Percentiles rank a stretch among this genome's conserved stretches.
Conservation (phyloP, 1,140 invertebrate species). For the Papilio polytes region DNA sequence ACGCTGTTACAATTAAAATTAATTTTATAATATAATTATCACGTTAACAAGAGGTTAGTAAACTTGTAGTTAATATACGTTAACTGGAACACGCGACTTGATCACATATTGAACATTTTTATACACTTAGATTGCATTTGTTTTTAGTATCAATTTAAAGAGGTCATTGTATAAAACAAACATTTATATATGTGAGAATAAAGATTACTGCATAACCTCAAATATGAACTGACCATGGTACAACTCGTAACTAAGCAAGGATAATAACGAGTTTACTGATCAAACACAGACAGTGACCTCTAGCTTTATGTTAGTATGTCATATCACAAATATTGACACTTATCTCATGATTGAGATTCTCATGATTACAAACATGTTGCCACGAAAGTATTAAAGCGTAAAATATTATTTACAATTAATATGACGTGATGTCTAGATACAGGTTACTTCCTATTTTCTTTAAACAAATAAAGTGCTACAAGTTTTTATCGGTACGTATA, state of each 20-base stretch:
- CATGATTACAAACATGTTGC: background rate
- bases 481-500: too few species aligned
- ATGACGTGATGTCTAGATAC: too few species aligned
- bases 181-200: too few species aligned
- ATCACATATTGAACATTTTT: conserved; percentile 41
- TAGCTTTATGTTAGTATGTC: background rate
- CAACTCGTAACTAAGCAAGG: background rate
- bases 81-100: conserved; percentile 48
- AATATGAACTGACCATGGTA: background rate
- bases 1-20: background rate
- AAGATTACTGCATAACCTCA: background rate
- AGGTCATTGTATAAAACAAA: too few species aligned
- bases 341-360: background rate
- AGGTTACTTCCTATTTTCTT: too few species aligned
- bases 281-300: conserved; percentile 21
- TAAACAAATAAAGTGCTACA: too few species aligned
- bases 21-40: conserved; percentile 13
- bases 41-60: background rate
- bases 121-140: conserved; percentile 28
- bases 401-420: background rate
- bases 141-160: conserved; percentile 3
- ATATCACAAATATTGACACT: conserved; percentile 5
- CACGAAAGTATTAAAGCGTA: background rate
- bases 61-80: conserved; percentile 35
- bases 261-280: conserved; percentile 4